Conservation (phyloP, 2,888 invertebrate species). For the Perdita meconis region DNA sequence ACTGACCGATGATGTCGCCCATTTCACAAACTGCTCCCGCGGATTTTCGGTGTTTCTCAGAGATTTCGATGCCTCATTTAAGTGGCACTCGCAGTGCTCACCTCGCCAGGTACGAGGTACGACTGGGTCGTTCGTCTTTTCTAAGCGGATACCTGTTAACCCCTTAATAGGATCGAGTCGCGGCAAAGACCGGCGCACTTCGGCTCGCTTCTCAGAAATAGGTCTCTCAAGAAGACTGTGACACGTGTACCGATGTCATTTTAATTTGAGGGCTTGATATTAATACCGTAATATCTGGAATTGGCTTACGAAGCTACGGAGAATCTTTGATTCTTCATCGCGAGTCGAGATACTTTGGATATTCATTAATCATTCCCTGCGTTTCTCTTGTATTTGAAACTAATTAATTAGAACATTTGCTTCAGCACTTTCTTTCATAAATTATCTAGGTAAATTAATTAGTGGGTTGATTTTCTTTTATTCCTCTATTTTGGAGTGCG, state of each 20-base stretch:
- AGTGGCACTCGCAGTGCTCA: conserved; percentile 46
- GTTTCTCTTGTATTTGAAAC: no score
- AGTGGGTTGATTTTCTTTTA: not conserved
- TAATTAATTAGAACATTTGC: no score
- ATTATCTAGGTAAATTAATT: no score
- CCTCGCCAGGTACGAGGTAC: conserved; percentile 60
- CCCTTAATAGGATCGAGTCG: conserved; percentile 79
- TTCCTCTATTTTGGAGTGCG: not conserved
- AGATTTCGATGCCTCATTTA: conserved; percentile 44
- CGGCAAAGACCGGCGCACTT: conserved; percentile 78
- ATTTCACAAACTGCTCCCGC: conserved; percentile 42
- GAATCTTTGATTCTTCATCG: not conserved
- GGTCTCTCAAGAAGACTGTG: conserved; percentile 68
- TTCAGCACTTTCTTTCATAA: no score
- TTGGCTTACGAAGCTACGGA: not conserved
- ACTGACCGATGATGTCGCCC: conserved; percentile 75
- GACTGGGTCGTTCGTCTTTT: conserved; percentile 71
- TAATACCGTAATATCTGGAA: conserved; percentile 35
- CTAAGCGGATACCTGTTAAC: conserved; percentile 82
- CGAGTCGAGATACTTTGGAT: no score
- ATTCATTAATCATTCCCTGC: no score
- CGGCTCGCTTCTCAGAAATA: conserved; percentile 69
- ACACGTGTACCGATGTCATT: conserved; percentile 33
- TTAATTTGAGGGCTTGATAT: conserved; percentile 45
- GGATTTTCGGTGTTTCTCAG: conserved; percentile 40